Evolutionary conservation across 2,888 invertebrate species (phyloP).

Genomic region (Mesopsocus fuscifrons): DNA sequence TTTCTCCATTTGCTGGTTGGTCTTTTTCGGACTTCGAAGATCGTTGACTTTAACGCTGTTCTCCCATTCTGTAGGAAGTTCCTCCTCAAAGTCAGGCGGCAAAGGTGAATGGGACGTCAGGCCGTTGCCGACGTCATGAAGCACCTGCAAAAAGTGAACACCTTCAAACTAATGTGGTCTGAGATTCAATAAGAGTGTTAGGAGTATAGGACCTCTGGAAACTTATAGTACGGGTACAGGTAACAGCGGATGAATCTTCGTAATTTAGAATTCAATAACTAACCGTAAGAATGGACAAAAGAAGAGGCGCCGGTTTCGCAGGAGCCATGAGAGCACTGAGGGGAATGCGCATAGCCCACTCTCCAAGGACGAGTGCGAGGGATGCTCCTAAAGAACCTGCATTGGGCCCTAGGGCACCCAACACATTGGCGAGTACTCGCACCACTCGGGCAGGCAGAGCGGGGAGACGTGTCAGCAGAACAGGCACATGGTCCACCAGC

Average conservation of each 20-base stretch:
- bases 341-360: constrained; percentile 66
- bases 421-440: constrained; percentile 12
- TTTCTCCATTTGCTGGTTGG: neutral
- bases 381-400: constrained; percentile 21
- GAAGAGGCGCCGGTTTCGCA: constrained; percentile 25
- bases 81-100: neutral
- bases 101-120: no score
- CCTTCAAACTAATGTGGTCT: no score
- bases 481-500: constrained; percentile 58
- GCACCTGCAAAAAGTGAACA: no score
- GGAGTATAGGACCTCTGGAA: no score
- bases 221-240: no score
- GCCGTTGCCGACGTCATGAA: neutral
- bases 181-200: no score
- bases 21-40: neutral
- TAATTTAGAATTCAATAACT: no score
- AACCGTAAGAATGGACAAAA: constrained; percentile 57
- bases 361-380: constrained; percentile 57
- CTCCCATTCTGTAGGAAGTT: neutral
- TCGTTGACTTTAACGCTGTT: constrained; percentile 3
- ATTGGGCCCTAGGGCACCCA: constrained; percentile 5
- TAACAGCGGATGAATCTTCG: no score
- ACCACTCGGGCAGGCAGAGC: constrained; percentile 44
- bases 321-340: constrained; percentile 9
- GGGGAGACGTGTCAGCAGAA: constrained; percentile 50